Evolutionary conservation across 2,888 invertebrate species (phyloP).

Genomic region (Gari tellinella): DNA sequence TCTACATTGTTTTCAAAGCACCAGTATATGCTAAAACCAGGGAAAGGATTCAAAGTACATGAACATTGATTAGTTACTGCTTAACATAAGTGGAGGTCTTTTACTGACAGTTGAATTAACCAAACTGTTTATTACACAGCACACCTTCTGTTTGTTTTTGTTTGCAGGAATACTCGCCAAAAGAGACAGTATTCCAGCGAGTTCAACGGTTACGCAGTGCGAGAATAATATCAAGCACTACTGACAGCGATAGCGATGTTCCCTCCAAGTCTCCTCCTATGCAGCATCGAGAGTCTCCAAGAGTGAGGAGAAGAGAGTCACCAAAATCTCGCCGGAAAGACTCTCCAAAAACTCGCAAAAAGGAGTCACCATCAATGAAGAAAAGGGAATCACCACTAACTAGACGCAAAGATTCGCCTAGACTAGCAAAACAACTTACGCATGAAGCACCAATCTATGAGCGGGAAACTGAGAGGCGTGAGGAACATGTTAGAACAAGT

Average conservation of each 20-base stretch:
- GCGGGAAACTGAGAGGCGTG: conserved; percentile 48
- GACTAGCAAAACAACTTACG: conserved; percentile 20
- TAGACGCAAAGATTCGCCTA: conserved; percentile 24
- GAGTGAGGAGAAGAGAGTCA: conserved; percentile 50
- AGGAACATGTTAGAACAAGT: conserved; percentile 46
- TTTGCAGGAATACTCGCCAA: conserved; percentile 38
- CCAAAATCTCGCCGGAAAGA: conserved; percentile 51
- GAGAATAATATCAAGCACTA: conserved; percentile 52
- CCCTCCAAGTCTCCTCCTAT: conserved; percentile 41
- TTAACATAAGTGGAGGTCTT: too few species aligned
- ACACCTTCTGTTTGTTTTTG: neutral
- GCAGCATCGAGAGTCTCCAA: conserved; percentile 44
- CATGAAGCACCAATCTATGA: conserved; percentile 32
- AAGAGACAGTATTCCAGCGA: conserved; percentile 57
- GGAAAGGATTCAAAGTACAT: too few species aligned
- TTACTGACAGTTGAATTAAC: neutral
- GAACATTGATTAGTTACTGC: too few species aligned
- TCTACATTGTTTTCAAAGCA: too few species aligned
- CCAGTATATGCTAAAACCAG: too few species aligned
- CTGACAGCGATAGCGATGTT: conserved; percentile 59
- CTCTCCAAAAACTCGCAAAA: conserved; percentile 40
- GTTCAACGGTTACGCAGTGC: conserved; percentile 57
- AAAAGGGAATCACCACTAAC: conserved; percentile 41
- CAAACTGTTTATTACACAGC: neutral
- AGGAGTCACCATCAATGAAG: conserved; percentile 45